phyloP scores from a whole-genome alignment of 1,140 invertebrate species.

The Drosophila yakuba region DNA sequence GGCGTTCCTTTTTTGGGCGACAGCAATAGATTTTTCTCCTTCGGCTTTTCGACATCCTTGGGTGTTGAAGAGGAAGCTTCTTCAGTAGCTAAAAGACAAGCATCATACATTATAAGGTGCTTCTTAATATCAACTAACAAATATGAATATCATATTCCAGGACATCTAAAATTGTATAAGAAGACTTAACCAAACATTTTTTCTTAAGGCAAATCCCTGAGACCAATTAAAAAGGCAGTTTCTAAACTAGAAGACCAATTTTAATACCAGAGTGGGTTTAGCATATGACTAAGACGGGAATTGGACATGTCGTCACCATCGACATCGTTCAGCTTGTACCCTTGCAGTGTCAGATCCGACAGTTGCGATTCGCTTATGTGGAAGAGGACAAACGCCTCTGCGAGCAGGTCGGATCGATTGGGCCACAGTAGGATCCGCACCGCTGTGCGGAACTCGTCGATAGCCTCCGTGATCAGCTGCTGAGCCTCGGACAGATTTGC shows the following conservation, averaged over 20 bases:
- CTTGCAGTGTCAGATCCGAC: constrained; percentile 10
- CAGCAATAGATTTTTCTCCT: neutral
- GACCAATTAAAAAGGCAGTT: neutral
- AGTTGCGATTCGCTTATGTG: constrained; percentile 52
- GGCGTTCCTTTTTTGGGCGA: neutral
- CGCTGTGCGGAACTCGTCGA: constrained; percentile 56
- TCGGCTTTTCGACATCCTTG: neutral
- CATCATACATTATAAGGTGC: too few species aligned
- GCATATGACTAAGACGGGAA: constrained; percentile 36
- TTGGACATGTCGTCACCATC: constrained; percentile 27
- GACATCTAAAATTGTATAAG: too few species aligned
- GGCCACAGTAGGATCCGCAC: constrained; percentile 55
- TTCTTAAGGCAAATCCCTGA: too few species aligned
- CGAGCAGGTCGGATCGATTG: constrained; percentile 44
- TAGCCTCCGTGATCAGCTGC: constrained; percentile 47
- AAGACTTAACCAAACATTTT: too few species aligned
- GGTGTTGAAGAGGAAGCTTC: neutral
- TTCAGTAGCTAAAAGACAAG: constrained; percentile 2
- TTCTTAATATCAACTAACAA: too few species aligned
- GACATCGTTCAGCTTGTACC: constrained; percentile 44
- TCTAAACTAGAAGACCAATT: neutral
- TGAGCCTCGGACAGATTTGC: constrained; percentile 28
- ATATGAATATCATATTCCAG: too few species aligned
- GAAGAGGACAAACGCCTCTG: constrained; percentile 52
- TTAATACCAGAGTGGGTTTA: constrained; percentile 61